phyloP scores from a whole-genome alignment of 2,113 vertebrate genomes.

The Tupaia tana region DNA sequence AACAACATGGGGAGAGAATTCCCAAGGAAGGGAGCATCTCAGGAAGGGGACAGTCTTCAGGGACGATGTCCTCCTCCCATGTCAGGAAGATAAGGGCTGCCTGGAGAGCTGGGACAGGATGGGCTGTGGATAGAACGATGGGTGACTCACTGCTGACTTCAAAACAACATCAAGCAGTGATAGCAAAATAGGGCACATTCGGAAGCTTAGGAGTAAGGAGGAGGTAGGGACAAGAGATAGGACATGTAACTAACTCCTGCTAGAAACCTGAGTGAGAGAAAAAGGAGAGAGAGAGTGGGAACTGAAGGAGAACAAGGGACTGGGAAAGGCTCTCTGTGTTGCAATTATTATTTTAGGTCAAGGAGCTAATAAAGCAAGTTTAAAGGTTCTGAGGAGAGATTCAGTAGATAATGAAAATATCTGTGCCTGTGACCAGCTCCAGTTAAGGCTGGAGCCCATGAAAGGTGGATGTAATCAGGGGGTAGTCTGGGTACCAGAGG shows the following conservation, averaged over 20 bases:
- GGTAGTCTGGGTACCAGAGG: neutral
- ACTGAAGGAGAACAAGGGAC: neutral
- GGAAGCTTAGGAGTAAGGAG: neutral
- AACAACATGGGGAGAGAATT: neutral
- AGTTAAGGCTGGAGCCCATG: neutral
- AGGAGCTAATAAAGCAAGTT: conserved; percentile 9
- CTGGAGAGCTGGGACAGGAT: neutral
- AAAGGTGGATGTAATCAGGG: neutral
- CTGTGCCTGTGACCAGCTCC: neutral
- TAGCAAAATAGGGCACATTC: neutral
- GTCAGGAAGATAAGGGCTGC: neutral
- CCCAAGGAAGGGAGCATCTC: neutral
- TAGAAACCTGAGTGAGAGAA: neutral
- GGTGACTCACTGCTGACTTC: neutral
- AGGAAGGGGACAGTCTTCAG: neutral
- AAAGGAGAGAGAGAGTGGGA: neutral
- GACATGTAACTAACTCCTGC: neutral
- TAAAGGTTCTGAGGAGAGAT: neutral
- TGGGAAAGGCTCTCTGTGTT: neutral
- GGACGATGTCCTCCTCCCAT: no score
- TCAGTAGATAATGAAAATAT: neutral
- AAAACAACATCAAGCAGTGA: neutral
- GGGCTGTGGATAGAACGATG: fast-evolving
- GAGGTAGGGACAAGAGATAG: conserved; percentile 9
- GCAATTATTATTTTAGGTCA: neutral